A percentile compares a stretch with the other conserved stretches of the same genome.
Conservation (phyloP, 2,113 vertebrate species). For the Corydoras maculifer region DNA sequence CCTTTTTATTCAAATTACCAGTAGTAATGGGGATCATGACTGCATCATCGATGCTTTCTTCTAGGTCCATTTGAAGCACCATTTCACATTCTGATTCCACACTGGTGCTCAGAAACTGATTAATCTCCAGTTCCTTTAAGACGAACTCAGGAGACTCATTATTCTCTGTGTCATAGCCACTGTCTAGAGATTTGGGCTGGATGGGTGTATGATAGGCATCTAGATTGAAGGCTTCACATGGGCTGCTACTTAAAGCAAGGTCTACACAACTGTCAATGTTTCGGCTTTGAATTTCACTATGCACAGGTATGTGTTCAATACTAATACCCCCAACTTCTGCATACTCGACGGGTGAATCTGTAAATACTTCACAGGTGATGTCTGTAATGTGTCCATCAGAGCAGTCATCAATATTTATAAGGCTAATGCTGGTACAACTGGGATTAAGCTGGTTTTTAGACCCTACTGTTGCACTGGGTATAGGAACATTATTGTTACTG, state of each 20-base stretch:
- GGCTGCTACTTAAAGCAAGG: constrained; percentile 71
- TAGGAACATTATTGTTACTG: constrained; percentile 39
- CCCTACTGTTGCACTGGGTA: constrained; percentile 37
- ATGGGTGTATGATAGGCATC: constrained; percentile 58
- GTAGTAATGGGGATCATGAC: constrained; percentile 48
- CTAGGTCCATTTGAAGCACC: constrained; percentile 59
- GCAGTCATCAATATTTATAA: constrained; percentile 61
- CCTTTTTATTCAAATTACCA: constrained; percentile 68
- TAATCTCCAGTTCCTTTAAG: constrained; percentile 74
- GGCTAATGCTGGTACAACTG: constrained; percentile 41
- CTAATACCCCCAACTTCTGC: constrained; percentile 60
- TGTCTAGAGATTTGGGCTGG: constrained; percentile 83
- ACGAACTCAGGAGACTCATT: constrained; percentile 90
- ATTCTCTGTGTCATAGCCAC: constrained; percentile 95
- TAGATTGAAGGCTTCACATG: constrained; percentile 72
- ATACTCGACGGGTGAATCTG: constrained; percentile 69
- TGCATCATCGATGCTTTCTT: constrained; percentile 42
- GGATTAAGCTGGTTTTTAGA: background rate
- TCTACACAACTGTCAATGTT: constrained; percentile 65
- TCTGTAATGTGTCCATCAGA: constrained; percentile 70
- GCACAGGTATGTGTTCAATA: constrained; percentile 59
- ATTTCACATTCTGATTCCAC: constrained; percentile 51
- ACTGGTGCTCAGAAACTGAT: constrained; percentile 40
- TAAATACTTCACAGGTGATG: constrained; percentile 72
- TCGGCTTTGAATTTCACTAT: constrained; percentile 67